Base-by-base conservation (phyloP, 2,113 vertebrate genomes). In the Meriones unguiculatus region DNA sequence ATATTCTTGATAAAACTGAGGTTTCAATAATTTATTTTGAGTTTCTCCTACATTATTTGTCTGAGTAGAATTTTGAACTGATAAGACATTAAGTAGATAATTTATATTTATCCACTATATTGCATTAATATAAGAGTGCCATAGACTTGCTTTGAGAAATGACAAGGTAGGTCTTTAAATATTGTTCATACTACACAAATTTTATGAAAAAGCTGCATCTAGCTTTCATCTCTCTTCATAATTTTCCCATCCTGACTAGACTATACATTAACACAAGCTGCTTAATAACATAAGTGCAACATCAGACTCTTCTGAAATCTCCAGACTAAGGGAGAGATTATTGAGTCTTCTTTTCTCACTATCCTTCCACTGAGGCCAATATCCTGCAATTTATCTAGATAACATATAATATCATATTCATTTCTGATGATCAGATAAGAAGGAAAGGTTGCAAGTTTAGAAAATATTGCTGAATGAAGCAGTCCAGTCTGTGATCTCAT, bases 381-480 rank as follows among this genome's bases (percentile, higher is more conserved):
- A 95, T 91, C 78, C 57, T 89, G 28, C 78, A 80, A 72, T 38
- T 10, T 41, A 75, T 59, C 46, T 38, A 72, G 46, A 46, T 77
- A 25, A 88, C 35, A 81, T 59, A 75, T 38, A 84, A 54, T 2
- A 28, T 15, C 77, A 70, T 24, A 69, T 5, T 88, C 28, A 50
- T 78, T 85, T 64, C n/a, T 92, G 30, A 25, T 8, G 24, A 65
- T 87, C 73, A 84, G n/a, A 28, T 76, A 81, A 77, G 59, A 81
- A 32, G 69, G 24, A 95, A 95, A 90, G 70, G 15, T 76, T 65
- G 9, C 15, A 97, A 94, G 46, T 94, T 97, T 70, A 91, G 77
- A 90, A 94, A 88, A 95, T 38, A 41, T n/a, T 91, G 87, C 87
- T 96, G 57, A 96, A 64, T 50, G 12, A 75, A 97, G 65, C 25